Percentiles rank a stretch among this genome's conserved stretches.
phyloP scores from a whole-genome alignment of 2,888 invertebrate species.

The Dryadula phaetusa region DNA sequence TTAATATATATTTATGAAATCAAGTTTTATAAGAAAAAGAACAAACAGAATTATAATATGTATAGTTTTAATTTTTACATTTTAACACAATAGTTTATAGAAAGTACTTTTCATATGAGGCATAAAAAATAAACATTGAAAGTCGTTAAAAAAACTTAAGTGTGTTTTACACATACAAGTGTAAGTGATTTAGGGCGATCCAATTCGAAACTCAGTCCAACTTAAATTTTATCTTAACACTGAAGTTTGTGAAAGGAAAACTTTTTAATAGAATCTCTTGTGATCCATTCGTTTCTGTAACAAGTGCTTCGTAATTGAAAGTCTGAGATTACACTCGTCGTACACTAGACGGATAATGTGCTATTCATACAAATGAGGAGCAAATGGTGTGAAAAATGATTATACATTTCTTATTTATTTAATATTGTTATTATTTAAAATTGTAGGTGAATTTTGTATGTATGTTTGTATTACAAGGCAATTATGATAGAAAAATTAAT shows the following conservation, averaged over 20 bases:
- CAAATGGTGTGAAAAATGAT: slow-evolving; percentile 4
- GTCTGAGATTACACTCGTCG: slow-evolving; percentile 10
- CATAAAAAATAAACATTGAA: background rate
- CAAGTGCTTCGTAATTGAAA: slow-evolving; percentile 14
- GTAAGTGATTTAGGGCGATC: slow-evolving; percentile 15
- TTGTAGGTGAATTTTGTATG: no score
- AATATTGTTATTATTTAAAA: background rate
- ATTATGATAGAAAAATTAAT: no score
- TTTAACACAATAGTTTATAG: no score
- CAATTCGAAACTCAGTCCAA: slow-evolving; percentile 19
- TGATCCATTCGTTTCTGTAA: slow-evolving; percentile 5
- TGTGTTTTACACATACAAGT: slow-evolving; percentile 14
- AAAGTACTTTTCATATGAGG: no score
- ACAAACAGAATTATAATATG: no score
- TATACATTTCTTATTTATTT: background rate
- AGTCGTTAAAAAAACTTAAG: background rate
- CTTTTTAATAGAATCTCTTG: slow-evolving; percentile 29
- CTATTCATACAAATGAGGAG: slow-evolving; percentile 1
- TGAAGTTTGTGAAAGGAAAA: slow-evolving; percentile 22
- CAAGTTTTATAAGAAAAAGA: no score
- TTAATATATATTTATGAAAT: no score
- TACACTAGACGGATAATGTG: background rate
- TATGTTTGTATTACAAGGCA: no score
- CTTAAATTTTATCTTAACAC: slow-evolving; percentile 9
- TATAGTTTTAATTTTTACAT: no score